phyloP scores from a whole-genome alignment of 2,888 invertebrate genomes.

The Brachyptera risi region DNA sequence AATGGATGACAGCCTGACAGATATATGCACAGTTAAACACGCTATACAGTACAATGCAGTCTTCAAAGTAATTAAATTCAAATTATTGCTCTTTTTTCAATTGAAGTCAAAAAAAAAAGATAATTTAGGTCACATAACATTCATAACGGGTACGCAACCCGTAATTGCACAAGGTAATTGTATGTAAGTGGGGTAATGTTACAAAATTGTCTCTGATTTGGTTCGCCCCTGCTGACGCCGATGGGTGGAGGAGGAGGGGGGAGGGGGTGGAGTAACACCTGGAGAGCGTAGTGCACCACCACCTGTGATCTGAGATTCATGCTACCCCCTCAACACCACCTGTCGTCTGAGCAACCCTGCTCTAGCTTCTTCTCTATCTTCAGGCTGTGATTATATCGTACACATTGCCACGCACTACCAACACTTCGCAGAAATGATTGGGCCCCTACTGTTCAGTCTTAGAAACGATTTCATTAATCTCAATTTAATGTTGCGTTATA shows the following conservation, averaged over 20 bases:
- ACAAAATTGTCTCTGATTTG: not conserved
- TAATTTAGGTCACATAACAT: not conserved
- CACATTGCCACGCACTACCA: too few relatives aligned
- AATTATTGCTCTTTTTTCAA: not conserved
- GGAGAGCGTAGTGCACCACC: not conserved
- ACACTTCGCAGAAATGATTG: too few relatives aligned
- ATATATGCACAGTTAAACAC: too few relatives aligned
- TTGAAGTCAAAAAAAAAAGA: not conserved
- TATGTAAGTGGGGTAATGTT: not conserved
- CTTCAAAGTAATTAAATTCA: too few relatives aligned
- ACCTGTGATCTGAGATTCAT: not conserved
- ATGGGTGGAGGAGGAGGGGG: not conserved
- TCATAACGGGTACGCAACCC: not conserved
- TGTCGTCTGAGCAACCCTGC: not conserved
- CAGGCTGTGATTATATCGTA: too few relatives aligned
- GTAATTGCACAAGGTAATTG: not conserved
- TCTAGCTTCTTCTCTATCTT: too few relatives aligned
- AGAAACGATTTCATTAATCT: too few relatives aligned
- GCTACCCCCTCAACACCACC: not conserved
- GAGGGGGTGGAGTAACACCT: not conserved
- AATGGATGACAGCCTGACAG: too few relatives aligned
- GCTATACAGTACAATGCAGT: too few relatives aligned
- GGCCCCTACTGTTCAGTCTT: too few relatives aligned
- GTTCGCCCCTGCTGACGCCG: not conserved
- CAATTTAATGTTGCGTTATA: too few relatives aligned